These are phyloP conservation scores for Morus bassanus DNA, from an alignment of 2,797 vertebrate genomes.

Conservation along the genomic window DNA sequence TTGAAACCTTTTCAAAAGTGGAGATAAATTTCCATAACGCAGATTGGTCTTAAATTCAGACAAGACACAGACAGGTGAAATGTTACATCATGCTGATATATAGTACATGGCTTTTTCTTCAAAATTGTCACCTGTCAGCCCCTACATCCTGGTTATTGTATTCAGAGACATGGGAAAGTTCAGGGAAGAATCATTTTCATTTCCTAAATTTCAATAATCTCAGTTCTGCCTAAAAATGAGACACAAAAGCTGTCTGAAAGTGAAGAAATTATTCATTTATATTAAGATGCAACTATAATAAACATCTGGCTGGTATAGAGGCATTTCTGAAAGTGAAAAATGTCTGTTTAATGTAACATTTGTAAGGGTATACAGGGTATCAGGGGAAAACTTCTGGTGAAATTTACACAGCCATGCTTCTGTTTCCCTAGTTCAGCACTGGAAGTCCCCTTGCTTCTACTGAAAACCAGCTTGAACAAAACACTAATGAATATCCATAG, in stretches of 20 bases:
- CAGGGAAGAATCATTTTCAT: neutral
- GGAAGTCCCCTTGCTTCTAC: neutral
- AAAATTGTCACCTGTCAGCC: neutral
- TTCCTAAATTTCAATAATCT: neutral
- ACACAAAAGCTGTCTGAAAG: neutral
- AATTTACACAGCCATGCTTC: neutral
- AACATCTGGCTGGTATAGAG: neutral
- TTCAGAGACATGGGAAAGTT: neutral
- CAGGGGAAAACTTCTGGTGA: neutral
- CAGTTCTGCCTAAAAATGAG: neutral
- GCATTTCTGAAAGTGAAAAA: neutral
- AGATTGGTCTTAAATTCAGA: slow-evolving; percentile 27
- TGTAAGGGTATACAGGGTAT: neutral
- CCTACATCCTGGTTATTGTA: neutral
- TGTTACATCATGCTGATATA: neutral
- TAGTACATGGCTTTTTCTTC: neutral
- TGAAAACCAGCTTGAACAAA: slow-evolving; percentile 46
- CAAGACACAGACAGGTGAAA: neutral
- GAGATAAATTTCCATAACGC: neutral
- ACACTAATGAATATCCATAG: slow-evolving; percentile 62
- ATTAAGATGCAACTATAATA: neutral
- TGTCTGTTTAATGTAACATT: neutral
- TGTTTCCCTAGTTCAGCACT: neutral
- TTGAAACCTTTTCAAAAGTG: neutral
- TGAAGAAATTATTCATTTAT: neutral